Percentiles rank a stretch among this genome's conserved stretches.
phyloP scores from a whole-genome alignment of 2,113 vertebrate genomes.

The Tragulus kanchil region DNA sequence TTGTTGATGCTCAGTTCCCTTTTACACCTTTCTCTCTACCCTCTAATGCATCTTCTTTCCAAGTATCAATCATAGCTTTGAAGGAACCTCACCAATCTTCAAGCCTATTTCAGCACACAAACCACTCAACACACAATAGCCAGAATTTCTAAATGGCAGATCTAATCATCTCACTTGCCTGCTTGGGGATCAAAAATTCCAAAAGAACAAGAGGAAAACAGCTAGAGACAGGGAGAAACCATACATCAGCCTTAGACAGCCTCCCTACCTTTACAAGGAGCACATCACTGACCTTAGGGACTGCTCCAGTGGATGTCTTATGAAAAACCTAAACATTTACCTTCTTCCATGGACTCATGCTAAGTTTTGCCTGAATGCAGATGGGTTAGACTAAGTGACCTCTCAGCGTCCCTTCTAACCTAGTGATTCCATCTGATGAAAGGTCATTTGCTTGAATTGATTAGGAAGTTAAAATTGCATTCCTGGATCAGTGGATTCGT shows the following conservation, averaged over 20 bases:
- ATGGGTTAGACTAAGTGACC: not conserved
- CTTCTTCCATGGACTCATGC: not conserved
- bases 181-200: not conserved
- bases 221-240: too few relatives aligned
- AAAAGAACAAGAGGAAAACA: not conserved
- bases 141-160: not conserved
- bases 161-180: not conserved
- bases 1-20: accelerated
- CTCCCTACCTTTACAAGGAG: not conserved
- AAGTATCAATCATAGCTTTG: not conserved
- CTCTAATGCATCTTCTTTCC: not conserved
- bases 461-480: slow-evolving; percentile 36
- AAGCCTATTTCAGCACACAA: not conserved
- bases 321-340: not conserved
- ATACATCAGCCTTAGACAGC: not conserved
- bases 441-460: slow-evolving; percentile 44
- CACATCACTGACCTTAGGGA: not conserved
- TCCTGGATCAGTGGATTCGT: slow-evolving; percentile 24
- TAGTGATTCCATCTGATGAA: slow-evolving; percentile 21
- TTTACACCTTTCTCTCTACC: not conserved
- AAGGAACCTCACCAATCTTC: not conserved
- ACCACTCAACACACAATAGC: not conserved
- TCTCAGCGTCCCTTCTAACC: not conserved
- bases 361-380: not conserved
- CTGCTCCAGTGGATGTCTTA: not conserved